Evolutionary conservation across 2,113 vertebrate species (phyloP).

Genomic region (Himantopus leucocephalus): DNA sequence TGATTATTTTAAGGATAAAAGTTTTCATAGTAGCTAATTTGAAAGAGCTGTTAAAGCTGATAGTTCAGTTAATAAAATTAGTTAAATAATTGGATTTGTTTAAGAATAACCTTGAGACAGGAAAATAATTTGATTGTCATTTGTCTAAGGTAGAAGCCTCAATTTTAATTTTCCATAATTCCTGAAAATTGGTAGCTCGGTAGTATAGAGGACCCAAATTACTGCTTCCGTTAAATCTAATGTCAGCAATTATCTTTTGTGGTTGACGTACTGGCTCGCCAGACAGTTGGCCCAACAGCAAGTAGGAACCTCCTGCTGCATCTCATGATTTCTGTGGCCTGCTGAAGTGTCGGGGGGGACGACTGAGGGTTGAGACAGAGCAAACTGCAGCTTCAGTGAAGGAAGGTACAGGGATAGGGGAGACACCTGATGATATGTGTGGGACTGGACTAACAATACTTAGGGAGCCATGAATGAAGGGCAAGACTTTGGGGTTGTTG

Average conservation of each 20-base stretch:
- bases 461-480: not conserved
- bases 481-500: not conserved
- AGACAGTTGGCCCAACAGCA: not conserved
- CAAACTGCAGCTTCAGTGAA: not conserved
- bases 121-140: not conserved
- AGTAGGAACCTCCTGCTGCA: not conserved
- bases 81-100: not conserved
- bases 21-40: not conserved
- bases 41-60: not conserved
- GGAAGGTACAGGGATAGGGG: not conserved
- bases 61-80: not conserved
- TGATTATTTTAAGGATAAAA: not conserved
- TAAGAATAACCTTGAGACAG: not conserved
- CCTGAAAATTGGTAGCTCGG: not conserved
- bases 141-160: not conserved
- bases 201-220: not conserved
- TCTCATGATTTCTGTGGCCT: not conserved
- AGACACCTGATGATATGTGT: not conserved
- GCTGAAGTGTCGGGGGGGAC: not conserved
- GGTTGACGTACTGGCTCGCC: not conserved
- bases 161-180: not conserved
- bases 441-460: not conserved
- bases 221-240: not conserved
- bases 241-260: not conserved
- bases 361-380: not conserved